Conservation (phyloP, 2,797 vertebrate genomes). For the Pangasius mekongensis region DNA sequence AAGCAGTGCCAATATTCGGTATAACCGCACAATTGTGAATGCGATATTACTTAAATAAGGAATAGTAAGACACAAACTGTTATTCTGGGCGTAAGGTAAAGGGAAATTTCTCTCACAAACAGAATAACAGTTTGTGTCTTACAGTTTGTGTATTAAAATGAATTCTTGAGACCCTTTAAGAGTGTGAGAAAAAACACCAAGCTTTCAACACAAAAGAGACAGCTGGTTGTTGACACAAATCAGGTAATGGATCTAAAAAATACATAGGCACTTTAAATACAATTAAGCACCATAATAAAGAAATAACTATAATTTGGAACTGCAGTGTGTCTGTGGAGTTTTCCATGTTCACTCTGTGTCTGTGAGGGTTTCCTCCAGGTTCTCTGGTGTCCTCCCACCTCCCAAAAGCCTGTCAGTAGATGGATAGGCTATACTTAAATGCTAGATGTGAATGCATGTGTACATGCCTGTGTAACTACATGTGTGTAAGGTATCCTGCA, state of each 20-base stretch:
- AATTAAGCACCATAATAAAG: neutral
- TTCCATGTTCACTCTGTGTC: neutral
- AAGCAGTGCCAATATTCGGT: neutral
- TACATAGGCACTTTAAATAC: neutral
- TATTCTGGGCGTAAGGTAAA: neutral
- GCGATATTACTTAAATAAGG: neutral
- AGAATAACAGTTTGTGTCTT: too few species aligned
- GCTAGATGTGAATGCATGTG: neutral
- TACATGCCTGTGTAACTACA: neutral
- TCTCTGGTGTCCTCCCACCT: too few species aligned
- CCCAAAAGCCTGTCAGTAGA: neutral
- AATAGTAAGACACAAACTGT: neutral
- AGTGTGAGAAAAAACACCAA: neutral
- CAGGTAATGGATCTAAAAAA: neutral
- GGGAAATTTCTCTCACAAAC: neutral
- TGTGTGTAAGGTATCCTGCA: neutral
- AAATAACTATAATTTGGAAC: neutral
- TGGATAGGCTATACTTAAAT: neutral
- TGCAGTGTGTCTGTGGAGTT: neutral
- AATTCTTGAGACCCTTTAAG: neutral
- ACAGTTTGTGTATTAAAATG: neutral
- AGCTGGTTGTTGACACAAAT: neutral
- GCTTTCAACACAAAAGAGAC: neutral
- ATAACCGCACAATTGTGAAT: neutral
- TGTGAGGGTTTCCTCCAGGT: neutral